Conservation (phyloP, 1,140 invertebrate species). For the Steinernema khuongi region DNA sequence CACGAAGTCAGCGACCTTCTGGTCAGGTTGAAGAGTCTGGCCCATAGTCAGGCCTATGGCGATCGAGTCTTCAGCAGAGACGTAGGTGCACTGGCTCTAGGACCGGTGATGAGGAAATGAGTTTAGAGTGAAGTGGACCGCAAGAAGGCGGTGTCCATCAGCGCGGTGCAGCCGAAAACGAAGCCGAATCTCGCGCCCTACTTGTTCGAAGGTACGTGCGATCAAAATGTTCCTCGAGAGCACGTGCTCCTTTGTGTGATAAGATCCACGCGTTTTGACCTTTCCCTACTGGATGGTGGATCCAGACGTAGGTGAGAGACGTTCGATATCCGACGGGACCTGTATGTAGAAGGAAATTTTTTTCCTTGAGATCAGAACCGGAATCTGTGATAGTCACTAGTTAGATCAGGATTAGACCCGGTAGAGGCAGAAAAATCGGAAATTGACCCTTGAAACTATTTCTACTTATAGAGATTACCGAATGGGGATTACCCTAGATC, state of each 20-base stretch:
- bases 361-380: too few species aligned
- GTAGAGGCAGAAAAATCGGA: too few species aligned
- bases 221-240: not conserved
- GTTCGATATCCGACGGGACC: too few species aligned
- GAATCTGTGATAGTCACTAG: too few species aligned
- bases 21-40: conserved; percentile 29
- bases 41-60: conserved; percentile 25
- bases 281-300: too few species aligned
- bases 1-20: conserved; percentile 30
- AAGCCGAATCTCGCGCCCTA: conserved; percentile 26
- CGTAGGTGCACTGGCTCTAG: conserved; percentile 14
- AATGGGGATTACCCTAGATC: too few species aligned
- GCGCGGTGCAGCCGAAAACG: conserved; percentile 23
- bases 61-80: conserved; percentile 34
- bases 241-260: not conserved
- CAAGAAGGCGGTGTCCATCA: conserved; percentile 31
- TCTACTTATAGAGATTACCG: too few species aligned
- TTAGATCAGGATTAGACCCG: too few species aligned
- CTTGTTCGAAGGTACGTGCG: conserved; percentile 36
- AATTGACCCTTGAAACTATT: too few species aligned
- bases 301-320: too few species aligned
- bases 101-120: not conserved
- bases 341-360: too few species aligned
- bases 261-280: not conserved
- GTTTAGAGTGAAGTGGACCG: conserved; percentile 32